Conservation (phyloP, 2,797 vertebrate genomes). For the Artibeus jamaicensis region DNA sequence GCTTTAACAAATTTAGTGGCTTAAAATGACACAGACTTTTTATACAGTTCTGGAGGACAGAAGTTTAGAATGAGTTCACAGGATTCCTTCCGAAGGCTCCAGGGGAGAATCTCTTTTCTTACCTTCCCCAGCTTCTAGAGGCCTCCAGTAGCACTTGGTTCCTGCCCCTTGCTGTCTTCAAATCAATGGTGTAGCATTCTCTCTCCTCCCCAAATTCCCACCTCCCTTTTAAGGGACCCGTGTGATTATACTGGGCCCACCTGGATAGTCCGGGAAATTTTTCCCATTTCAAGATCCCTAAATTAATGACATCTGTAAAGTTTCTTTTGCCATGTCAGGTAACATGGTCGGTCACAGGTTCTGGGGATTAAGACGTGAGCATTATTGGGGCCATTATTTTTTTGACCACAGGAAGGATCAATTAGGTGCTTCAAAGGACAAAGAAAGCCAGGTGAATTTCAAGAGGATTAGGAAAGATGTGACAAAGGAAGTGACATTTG, state of each 20-base stretch:
- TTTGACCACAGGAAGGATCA: background rate
- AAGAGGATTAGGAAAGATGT: background rate
- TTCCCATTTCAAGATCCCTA: background rate
- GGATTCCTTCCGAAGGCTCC: background rate
- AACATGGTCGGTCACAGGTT: background rate
- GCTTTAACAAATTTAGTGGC: background rate
- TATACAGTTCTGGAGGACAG: background rate
- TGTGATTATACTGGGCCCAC: background rate
- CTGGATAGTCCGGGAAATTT: background rate
- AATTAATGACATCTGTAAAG: background rate
- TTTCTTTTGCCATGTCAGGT: background rate
- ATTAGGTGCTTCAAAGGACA: background rate
- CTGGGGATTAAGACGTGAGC: background rate
- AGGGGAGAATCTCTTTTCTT: background rate
- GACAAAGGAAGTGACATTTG: background rate
- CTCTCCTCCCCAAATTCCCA: background rate
- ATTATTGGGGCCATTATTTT: background rate
- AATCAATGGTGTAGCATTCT: background rate
- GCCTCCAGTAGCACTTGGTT: too few species aligned
- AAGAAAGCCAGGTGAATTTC: background rate
- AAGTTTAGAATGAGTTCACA: background rate
- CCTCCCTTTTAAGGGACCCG: background rate
- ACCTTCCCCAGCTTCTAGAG: background rate
- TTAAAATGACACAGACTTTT: background rate
- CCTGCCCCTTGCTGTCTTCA: background rate